A percentile compares a stretch with the other conserved stretches of the same genome.
Conservation (phyloP, 2,888 invertebrate genomes). For the Elysia crispata region DNA sequence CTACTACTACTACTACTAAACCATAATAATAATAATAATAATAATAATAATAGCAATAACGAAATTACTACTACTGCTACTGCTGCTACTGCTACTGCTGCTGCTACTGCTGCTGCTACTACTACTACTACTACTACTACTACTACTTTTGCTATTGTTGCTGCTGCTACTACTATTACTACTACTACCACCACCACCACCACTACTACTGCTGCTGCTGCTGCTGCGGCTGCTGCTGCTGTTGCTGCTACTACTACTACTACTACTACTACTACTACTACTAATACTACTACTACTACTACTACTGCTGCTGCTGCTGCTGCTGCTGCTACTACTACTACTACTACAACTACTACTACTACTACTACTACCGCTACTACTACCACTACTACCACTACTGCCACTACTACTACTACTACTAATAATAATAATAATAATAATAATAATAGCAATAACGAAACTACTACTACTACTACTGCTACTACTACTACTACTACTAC, state of each 20-base stretch:
- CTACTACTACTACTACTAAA: too few relatives aligned
- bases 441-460: too few relatives aligned
- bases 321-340: constrained; percentile 10
- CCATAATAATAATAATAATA: too few relatives aligned
- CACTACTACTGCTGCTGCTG: not conserved
- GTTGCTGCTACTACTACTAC: not conserved
- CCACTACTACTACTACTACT: not conserved
- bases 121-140: not conserved
- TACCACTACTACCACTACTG: not conserved
- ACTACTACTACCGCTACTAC: not conserved
- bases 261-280: too few relatives aligned
- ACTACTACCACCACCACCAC: not conserved
- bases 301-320: too few relatives aligned
- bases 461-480: constrained; percentile 31
- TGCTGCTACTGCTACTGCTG: not conserved
- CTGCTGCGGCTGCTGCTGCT: too few relatives aligned
- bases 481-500: constrained; percentile 29
- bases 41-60: too few relatives aligned
- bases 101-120: not conserved
- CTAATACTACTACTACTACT: too few relatives aligned
- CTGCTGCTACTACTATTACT: not conserved
- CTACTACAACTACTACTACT: constrained; percentile 9
- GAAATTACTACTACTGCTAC: not conserved
- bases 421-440: not conserved
- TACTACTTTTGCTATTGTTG: not conserved